These are phyloP conservation scores for zebrafish (Danio rerio) DNA, from an alignment of 2,113 vertebrate species.

Conservation along the genomic window DNA sequence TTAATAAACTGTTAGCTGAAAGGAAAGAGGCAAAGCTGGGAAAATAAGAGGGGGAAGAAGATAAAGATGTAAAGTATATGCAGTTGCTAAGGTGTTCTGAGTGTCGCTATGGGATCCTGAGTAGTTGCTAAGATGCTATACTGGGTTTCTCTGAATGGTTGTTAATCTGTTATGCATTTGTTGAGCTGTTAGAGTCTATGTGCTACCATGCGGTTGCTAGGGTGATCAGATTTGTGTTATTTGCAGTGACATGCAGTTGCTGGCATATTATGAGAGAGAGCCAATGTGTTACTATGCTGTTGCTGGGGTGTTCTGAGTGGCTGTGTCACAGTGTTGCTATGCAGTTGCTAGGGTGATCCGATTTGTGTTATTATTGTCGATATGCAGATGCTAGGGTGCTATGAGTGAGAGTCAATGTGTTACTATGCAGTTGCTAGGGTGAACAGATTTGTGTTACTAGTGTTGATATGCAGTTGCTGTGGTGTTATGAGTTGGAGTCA, in stretches of 20 bases:
- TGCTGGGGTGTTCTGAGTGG: no score
- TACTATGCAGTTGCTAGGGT: neutral
- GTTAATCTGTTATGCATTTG: neutral
- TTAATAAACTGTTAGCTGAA: conserved; percentile 63
- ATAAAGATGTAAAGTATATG: conserved; percentile 9
- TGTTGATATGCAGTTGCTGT: neutral
- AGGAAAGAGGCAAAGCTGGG: conserved; percentile 50
- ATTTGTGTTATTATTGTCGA: neutral
- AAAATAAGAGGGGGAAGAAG: neutral
- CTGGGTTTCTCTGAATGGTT: neutral
- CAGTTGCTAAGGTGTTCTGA: neutral
- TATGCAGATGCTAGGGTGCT: neutral
- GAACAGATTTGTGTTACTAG: no score
- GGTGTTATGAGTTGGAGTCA: neutral
- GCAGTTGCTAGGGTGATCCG: neutral
- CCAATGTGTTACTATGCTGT: neutral
- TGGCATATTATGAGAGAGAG: neutral
- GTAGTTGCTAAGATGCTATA: neutral
- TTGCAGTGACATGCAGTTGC: neutral
- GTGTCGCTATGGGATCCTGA: neutral
- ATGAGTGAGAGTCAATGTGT: neutral
- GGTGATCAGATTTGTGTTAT: neutral
- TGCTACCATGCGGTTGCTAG: neutral
- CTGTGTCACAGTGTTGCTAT: no score
- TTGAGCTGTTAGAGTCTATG: no score